phyloP scores from a whole-genome alignment of 2,113 vertebrate species.

The Alces alces region DNA sequence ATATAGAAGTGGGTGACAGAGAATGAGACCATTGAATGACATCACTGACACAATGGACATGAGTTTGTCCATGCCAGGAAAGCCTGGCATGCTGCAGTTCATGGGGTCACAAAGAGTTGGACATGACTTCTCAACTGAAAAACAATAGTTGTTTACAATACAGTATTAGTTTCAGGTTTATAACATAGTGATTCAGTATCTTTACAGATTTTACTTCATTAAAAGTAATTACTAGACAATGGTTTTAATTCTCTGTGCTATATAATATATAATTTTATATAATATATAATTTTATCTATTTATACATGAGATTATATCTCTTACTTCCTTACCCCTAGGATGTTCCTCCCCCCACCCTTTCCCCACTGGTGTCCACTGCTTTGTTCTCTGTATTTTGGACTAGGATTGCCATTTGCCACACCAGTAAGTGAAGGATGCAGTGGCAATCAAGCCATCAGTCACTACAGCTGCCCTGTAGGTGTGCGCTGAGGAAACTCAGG shows the following conservation, averaged over 20 bases:
- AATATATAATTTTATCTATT: neutral
- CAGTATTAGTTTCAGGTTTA: neutral
- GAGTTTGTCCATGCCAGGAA: neutral
- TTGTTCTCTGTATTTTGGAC: neutral
- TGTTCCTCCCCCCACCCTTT: neutral
- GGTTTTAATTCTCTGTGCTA: neutral
- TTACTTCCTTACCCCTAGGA: neutral
- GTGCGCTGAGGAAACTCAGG: neutral
- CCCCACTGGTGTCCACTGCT: neutral
- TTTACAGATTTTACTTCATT: neutral
- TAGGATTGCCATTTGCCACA: neutral
- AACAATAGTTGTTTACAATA: neutral
- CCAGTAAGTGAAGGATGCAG: neutral
- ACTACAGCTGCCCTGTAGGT: neutral
- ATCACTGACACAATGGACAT: neutral
- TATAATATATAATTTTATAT: neutral
- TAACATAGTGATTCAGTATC: neutral
- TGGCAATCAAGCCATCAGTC: neutral
- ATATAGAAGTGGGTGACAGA: neutral
- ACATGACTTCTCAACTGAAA: accelerated
- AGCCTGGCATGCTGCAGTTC: neutral
- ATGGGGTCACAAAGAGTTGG: neutral
- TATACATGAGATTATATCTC: neutral
- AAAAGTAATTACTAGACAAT: neutral
- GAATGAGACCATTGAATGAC: neutral